Evolutionary conservation across 2,888 invertebrate genomes (phyloP), one percentile per base, ranked within the genome.

Genomic region (Pammene fasciana): DNA sequence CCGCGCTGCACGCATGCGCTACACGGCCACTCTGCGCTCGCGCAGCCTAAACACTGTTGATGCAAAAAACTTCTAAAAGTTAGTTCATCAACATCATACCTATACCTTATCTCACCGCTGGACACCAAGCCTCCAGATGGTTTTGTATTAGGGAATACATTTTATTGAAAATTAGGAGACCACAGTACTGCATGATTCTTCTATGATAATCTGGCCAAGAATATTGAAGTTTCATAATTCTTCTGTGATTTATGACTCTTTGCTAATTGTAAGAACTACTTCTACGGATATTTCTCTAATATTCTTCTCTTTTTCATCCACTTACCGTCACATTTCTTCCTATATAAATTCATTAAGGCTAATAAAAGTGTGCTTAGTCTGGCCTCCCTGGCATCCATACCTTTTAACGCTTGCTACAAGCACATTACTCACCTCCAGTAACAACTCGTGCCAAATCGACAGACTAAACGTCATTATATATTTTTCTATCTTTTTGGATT

Each of bases 1-100:
- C 62, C 62, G 62, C 50, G 48, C 26, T 8, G 62, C 62, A 52
- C 62, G 62, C 50, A 62, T 52, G 62, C 50, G 62, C 62, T 10
- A 18, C 36, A 52, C 62, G 62, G 38, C 18, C 38, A 8, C 16
- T 3, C 57, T 5, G 62, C 62, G 38, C 50, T n/a, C 11, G 61
- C 48, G 36, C 60, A 62, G 50, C 50, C 50, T 52, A 26, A 9
- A 11, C 52, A 62, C 62, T 50, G 5, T 50, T 11, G 1, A 26
- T 26, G 26, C 1, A 26, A 26, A 26, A 26, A 5, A 52, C 18
- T 11, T 1, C 38, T n/a, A 8, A 10, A 48, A 10, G 50, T 2
- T 50, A n/a, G n/a, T 7, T 26, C 4, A 26, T n/a, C 26, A 26
- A 26, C 26, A 26, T 26, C 26, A 4, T n/a, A n/a, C n/a, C n/a